Base-by-base conservation (phyloP, 2,888 invertebrate species). In the Heliconius charithonia region DNA sequence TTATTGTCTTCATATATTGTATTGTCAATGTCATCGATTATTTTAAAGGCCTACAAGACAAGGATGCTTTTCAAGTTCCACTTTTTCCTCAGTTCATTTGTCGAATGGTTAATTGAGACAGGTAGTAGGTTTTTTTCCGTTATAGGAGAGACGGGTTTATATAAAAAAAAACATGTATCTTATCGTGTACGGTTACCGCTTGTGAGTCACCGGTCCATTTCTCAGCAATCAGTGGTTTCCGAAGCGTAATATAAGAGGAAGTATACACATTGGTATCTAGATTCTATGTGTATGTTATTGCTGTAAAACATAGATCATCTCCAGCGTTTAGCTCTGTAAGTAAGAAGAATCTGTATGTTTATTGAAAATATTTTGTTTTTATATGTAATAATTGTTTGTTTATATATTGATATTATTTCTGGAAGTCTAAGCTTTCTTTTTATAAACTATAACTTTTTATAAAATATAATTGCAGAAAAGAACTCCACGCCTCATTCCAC, bases 1-100 rank as follows among this genome's bases (percentile, higher is more conserved):
- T 83, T 84, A 86, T 89, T 88, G 87, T 89, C 78, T 85, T 83
- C 71, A 81, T 81, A 81, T 83, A 85, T 85, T 83, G 83, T 84
- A 79, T 83, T 83, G 81, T 83, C 84, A 85, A 87, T 85, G 85
- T 85, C 83, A 86, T 83, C 79, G 81, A 85, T 85, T 80, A 81
- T 80, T 87, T 84, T 85, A 82, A 51, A 75, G 78, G 70, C 77
- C 78, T 74, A 66, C 73, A 75, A 65, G 72, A 63, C 65, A 82
- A 83, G 82, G 82, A 81, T 79, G 77, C 51, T 73, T 79, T 79
- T 81, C 79, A 82, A 82, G 77, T 75, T 51, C n/a, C 56, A 78
- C 75, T 81, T 81, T 79, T 81, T 80, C 80, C 81, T 81, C 74
- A 76, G 72, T 77, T 63, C 62, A 79, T 75, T 71, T 63, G 69